Base-by-base conservation (phyloP, 1,140 invertebrate genomes). In the Harpegnathos saltator region DNA sequence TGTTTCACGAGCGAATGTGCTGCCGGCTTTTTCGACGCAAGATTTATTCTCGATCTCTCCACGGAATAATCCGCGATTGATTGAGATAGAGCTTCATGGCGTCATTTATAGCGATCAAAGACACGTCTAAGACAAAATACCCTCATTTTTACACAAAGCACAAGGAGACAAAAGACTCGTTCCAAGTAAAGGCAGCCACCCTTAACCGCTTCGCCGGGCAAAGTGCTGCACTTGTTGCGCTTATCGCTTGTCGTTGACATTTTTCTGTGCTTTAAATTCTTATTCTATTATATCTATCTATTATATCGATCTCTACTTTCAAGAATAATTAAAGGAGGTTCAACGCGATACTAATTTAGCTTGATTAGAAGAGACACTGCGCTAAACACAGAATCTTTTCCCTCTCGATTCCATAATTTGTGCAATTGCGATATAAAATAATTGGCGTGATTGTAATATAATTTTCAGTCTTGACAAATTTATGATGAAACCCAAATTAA, bases 191-290 rank as follows among this genome's bases (percentile, higher is more conserved):
- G 52, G 50, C 59, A 72, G 63, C 69, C 74, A 56, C 81, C 73
- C 73, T 69, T 84, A 69, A 84, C 52, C 29, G 73, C 81, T 87
- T 83, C 33, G 24, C 15, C 24, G 17, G 44, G 26, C 33, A 77
- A 59, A 84, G 68, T 29, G 24, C 7, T 88, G 66, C 87, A 88
- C 87, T 88, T 88, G 86, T 88, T 88, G 87, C 87, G 86, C 83
- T 72, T 83, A 58, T 54, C 65, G 38, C 69, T 80, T 71, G 69
- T 59, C 52, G 75, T 48, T 56, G 38, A 14, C 65, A 71, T 71
- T 80, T 80, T 80, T 69, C 29, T 69, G 54, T 58, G 38, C 38
- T 71, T 80, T 48, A 80, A 69, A 80, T 71, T 80, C 54, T 71
- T 71, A 38, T n/a, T 24, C 66, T 66, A 54, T 68, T 38, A 65